Evolutionary conservation across 2,888 invertebrate genomes (phyloP), one percentile per base, ranked within the genome.

Genomic region (Rhingia rostrata): DNA sequence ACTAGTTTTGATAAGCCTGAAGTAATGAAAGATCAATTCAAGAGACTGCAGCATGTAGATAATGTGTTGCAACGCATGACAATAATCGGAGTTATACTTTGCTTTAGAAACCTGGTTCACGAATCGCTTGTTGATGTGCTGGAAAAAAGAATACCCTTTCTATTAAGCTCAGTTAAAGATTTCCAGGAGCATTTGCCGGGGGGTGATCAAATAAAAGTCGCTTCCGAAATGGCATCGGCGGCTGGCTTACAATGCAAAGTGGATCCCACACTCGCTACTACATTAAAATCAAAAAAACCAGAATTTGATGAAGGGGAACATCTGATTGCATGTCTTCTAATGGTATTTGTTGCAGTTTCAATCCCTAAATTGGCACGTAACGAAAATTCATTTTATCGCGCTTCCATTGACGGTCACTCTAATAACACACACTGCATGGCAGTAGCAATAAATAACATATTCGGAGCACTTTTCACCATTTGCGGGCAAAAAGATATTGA

Each of bases 401-500:
- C 97, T 0, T 96, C 97, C 0, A 92, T 96, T 75, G 96, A 97
- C 92, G 98, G 98, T 0, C 99, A 99, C 90, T 95, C 97, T n/a
- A 99, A 99, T 92, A 99, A 99, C 91, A 98, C 97, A 83, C 99
- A 99, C 91, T 99, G 99, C 90, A 96, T 99, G 94, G 98, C 99
- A 0, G 95, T 97, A 53, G 98, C 99, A 0, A 96, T 99, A 45
- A 98, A 98, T 90, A 96, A 97, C 88, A 97, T 99, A 85, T 99
- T 99, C 89, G 98, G 98, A 14, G 99, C 99, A 1, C 92, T 99
- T 67, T 99, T 99, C 89, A 97, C 98, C 2, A 96, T 99, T 87
- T 98, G 98, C 89, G 98, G 97, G 0, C 97, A 97, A 90, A 97
- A 97, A 33, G 99, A 99, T 90, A 98, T 99, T 86, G 98, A 98